These are phyloP conservation scores for Amblyopsis rosae DNA, from an alignment of 2,113 vertebrate genomes.

Conservation along the genomic window DNA sequence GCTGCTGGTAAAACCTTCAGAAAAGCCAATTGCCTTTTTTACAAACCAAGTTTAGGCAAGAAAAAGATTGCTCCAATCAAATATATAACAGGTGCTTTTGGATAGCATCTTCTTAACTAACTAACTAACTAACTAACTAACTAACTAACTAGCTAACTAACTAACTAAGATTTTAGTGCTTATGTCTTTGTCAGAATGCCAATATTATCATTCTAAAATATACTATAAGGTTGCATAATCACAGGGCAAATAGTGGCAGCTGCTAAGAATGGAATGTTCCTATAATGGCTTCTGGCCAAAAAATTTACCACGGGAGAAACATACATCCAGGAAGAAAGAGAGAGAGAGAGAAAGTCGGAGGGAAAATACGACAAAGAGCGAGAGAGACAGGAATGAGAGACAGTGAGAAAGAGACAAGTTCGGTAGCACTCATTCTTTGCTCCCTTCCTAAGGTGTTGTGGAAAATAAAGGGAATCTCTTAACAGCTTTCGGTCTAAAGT, in stretches of 20 bases:
- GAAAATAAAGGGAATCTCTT: constrained; percentile 24
- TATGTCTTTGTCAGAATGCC: no score
- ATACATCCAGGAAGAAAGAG: constrained; percentile 44
- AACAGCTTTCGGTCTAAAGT: constrained; percentile 14
- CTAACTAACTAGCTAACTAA: no score
- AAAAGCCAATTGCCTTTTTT: neutral
- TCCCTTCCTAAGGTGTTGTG: constrained; percentile 21
- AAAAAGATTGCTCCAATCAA: neutral
- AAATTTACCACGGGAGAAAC: constrained; percentile 47
- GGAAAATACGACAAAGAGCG: constrained; percentile 13
- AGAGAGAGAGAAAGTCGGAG: constrained; percentile 14
- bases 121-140: no score
- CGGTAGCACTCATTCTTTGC: neutral
- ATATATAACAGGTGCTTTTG: neutral
- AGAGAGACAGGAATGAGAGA: constrained; percentile 1
- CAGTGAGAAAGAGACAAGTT: neutral
- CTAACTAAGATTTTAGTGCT: no score
- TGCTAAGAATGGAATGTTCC: constrained; percentile 62
- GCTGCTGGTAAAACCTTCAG: neutral
- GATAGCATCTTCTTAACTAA: no score
- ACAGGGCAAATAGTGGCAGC: constrained; percentile 33
- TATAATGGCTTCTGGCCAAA: constrained; percentile 52
- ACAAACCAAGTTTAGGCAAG: neutral
- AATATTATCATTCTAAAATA: neutral
- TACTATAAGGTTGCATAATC: constrained; percentile 45